A percentile compares a stretch with the other conserved stretches of the same genome.
Conservation (phyloP, 2,888 invertebrate genomes). For the Trichogramma dendrolimi region DNA sequence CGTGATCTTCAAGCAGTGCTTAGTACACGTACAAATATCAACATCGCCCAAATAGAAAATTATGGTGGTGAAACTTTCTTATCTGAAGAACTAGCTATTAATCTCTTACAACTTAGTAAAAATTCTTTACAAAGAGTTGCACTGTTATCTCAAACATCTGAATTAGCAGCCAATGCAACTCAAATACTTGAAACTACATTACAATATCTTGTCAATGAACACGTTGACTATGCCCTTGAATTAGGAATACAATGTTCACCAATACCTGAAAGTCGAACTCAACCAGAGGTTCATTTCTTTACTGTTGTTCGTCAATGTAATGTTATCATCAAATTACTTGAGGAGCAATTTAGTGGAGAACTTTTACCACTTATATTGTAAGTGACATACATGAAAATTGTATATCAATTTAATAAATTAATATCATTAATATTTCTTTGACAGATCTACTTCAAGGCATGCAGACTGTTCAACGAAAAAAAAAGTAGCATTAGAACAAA, state of each 20-base stretch:
- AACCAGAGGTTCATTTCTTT: conserved; percentile 88
- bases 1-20: conserved; percentile 92
- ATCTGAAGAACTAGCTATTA: conserved; percentile 89
- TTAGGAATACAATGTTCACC: conserved; percentile 85
- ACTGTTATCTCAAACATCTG: conserved; percentile 73
- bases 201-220: conserved; percentile 81
- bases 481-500: conserved; percentile 76
- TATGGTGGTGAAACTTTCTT: conserved; percentile 96
- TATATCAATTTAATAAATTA: conserved; percentile 6
- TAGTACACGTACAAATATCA: conserved; percentile 85
- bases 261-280: conserved; percentile 80
- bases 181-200: conserved; percentile 80
- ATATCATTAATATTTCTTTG: conserved; percentile 14
- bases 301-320: conserved; percentile 89
- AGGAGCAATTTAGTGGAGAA: conserved; percentile 87
- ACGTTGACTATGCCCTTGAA: conserved; percentile 95
- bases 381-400: conserved; percentile 41
- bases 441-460: conserved; percentile 80
- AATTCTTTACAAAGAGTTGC: conserved; percentile 85
- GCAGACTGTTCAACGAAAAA: conserved; percentile 86
- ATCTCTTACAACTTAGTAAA: conserved; percentile 84
- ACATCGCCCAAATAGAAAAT: conserved; percentile 90
- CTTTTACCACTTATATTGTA: conserved; percentile 84
- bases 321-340: conserved; percentile 86
- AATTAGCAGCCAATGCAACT: conserved; percentile 72